phyloP scores from a whole-genome alignment of 35 echinoderm and acorn worm genomes.

The Hemicentrotus pulcherrimus region DNA sequence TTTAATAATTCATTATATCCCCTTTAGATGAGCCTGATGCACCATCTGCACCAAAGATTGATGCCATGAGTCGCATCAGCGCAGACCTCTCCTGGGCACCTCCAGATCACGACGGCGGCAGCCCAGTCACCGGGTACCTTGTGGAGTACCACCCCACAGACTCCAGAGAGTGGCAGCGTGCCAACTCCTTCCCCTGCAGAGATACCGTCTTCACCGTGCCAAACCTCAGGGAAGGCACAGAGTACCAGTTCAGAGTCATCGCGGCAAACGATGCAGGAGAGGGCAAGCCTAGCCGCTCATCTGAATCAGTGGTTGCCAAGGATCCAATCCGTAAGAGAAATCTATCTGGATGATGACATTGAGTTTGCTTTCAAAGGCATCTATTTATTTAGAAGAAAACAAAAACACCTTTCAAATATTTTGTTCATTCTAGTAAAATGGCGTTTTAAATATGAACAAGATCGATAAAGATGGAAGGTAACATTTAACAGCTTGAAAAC shows the following conservation, averaged over 20 bases:
- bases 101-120: constrained; percentile 87
- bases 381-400: no score
- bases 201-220: constrained; percentile 67
- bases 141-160: constrained; percentile 72
- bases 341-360: background rate
- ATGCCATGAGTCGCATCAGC: constrained; percentile 70
- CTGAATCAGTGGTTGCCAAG: constrained; percentile 69
- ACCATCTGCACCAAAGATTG: constrained; percentile 66
- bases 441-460: background rate
- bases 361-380: background rate
- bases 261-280: constrained; percentile 88
- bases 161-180: constrained; percentile 71
- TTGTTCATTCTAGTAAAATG: background rate
- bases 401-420: background rate
- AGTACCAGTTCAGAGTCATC: constrained; percentile 92
- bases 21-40: constrained; percentile 92
- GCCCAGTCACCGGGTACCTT: constrained; percentile 85
- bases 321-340: constrained; percentile 80
- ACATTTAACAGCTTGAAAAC: background rate
- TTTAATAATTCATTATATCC: background rate
- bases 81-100: constrained; percentile 73
- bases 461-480: background rate
- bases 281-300: constrained; percentile 84
- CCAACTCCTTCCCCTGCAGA: constrained; percentile 69
- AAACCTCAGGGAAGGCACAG: constrained; percentile 70